Percentiles rank a stretch among this genome's conserved stretches.
These are phyloP conservation scores for Scomberomorus guttatus DNA, from an alignment of 2,797 vertebrate species.

Conservation along the genomic window DNA sequence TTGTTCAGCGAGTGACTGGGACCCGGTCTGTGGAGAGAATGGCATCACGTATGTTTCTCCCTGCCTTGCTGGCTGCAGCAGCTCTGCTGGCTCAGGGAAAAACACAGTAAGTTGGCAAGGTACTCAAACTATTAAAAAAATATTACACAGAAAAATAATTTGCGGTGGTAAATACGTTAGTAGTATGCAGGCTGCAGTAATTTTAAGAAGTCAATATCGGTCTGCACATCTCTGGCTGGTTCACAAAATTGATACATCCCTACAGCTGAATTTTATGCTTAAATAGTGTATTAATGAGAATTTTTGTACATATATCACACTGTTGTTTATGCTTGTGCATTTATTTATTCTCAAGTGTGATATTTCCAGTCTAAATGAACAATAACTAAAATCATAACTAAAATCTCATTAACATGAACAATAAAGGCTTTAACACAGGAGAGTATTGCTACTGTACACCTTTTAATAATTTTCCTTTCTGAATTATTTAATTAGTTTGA, in stretches of 20 bases:
- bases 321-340: background rate
- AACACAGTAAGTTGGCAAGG: slow-evolving; percentile 83
- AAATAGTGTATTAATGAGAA: background rate
- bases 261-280: background rate
- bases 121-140: slow-evolving; percentile 10
- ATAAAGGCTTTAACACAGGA: background rate
- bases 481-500: background rate
- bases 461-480: background rate
- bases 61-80: slow-evolving; percentile 90
- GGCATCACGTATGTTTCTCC: slow-evolving; percentile 91
- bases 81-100: slow-evolving; percentile 80
- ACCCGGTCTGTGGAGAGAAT: slow-evolving; percentile 92
- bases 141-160: background rate
- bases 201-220: background rate
- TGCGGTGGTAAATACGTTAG: background rate
- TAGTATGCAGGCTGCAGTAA: background rate
- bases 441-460: no score
- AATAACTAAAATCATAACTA: no score
- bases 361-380: background rate
- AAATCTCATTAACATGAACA: background rate
- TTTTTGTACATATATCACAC: background rate
- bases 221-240: background rate
- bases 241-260: background rate
- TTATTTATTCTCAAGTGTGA: background rate
- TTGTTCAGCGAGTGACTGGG: slow-evolving; percentile 89